These are phyloP conservation scores for Brotogeris chrysoptera DNA, from an alignment of 2,797 vertebrate genomes.

Conservation along the genomic window DNA sequence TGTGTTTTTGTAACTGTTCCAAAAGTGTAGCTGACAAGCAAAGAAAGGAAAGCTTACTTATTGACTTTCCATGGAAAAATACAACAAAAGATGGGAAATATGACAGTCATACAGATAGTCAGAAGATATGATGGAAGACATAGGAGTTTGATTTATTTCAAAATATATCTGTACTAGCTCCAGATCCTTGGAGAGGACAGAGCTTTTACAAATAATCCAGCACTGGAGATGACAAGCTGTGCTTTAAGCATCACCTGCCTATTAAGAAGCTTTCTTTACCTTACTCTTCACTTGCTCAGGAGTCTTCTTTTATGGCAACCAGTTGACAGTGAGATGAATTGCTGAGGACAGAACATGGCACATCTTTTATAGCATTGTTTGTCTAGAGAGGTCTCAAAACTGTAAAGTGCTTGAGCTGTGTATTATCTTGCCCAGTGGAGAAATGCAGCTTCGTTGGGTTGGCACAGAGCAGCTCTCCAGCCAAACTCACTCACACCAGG, in stretches of 20 bases:
- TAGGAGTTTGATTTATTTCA: neutral
- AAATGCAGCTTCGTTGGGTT: neutral
- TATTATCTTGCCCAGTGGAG: neutral
- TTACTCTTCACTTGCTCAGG: neutral
- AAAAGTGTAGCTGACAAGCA: conserved; percentile 6
- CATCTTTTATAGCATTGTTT: neutral
- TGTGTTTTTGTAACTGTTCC: neutral
- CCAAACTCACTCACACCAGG: neutral
- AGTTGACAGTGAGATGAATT: neutral
- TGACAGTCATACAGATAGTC: neutral
- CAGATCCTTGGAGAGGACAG: neutral
- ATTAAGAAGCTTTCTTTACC: neutral
- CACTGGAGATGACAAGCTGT: neutral
- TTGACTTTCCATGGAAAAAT: neutral
- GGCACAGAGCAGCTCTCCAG: neutral
- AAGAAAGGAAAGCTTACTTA: conserved; percentile 7
- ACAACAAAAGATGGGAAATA: neutral
- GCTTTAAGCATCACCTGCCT: neutral
- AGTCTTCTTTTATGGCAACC: neutral
- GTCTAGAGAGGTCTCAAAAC: neutral
- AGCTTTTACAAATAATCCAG: neutral
- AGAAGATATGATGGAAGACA: neutral
- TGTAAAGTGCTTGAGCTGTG: neutral
- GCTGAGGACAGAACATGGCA: neutral
- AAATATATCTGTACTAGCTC: neutral